Evolutionary conservation across 2,888 invertebrate species (phyloP).

Genomic region (Labia minor): DNA sequence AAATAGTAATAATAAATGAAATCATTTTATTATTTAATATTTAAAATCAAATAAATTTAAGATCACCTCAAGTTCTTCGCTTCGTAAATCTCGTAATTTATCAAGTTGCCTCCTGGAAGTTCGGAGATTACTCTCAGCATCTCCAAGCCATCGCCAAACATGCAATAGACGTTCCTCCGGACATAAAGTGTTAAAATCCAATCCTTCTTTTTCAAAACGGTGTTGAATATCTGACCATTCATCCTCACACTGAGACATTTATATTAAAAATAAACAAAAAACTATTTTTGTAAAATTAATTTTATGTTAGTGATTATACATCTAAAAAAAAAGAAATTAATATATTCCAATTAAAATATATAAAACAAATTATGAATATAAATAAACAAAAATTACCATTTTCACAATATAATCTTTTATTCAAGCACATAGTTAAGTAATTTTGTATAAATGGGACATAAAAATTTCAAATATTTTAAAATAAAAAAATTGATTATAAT

Average conservation of each 20-base stretch:
- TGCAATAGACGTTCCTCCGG: slow-evolving; percentile 33
- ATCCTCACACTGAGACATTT: slow-evolving; percentile 32
- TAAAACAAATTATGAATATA: too few species aligned
- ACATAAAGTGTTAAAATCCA: slow-evolving; percentile 32
- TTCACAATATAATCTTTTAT: too few species aligned
- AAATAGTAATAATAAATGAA: too few species aligned
- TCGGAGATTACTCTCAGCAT: slow-evolving; percentile 37
- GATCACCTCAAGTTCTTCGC: slow-evolving; percentile 37
- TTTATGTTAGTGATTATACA: not conserved
- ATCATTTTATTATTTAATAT: too few species aligned
- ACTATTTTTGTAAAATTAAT: slow-evolving; percentile 9
- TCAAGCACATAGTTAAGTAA: too few species aligned
- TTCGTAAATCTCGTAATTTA: slow-evolving; percentile 35
- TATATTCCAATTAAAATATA: too few species aligned
- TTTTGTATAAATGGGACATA: too few species aligned
- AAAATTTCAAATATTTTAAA: too few species aligned
- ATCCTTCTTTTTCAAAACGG: slow-evolving; percentile 36
- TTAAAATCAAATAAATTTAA: too few species aligned
- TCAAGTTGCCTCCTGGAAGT: slow-evolving; percentile 36
- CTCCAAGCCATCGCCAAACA: slow-evolving; percentile 38
- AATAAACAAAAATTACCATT: too few species aligned
- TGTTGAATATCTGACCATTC: slow-evolving; percentile 35
- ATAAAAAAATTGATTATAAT: too few species aligned
- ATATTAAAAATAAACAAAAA: slow-evolving; percentile 8
- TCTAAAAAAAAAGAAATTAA: too few species aligned